Evolutionary conservation across 2,888 invertebrate species (phyloP), one percentile per base, ranked within the genome.

Genomic region (Synergus laeviventris): DNA sequence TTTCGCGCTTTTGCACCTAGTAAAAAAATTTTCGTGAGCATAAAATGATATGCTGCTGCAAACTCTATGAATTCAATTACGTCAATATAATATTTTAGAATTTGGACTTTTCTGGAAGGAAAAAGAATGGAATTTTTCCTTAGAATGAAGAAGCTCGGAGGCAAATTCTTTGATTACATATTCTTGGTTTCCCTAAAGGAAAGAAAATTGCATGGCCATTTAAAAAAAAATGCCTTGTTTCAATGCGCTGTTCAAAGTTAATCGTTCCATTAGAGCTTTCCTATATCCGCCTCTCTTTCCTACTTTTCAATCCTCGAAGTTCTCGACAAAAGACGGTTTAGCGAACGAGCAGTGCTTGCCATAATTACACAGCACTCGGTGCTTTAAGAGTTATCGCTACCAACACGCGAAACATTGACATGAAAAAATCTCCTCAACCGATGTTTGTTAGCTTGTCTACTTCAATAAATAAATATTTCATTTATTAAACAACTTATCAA

Each of bases 311-410:
- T 76, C 76, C 78, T 75, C 73, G 74, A 73, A 81, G 76, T 74
- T 76, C 77, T 54, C 74, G 61, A 77, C 77, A 59, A 74, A 39
- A 74, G 77, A 66, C 74, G 70, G 77, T 74, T 75, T 62, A 66
- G 59, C 5, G 74, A 76, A 75, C 49, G 77, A 77, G 77, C 21
- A 56, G 18, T 64, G 75, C 64, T 79, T 75, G 60, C 77, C 76
- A 78, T 81, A 81, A 81, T 81, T 81, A 77, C 76, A 77, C 73
- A 77, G 74, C 77, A 81, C 74, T 74, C 74, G 76, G 76, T 78
- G 79, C 76, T 78, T 24, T 36, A 74, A 5, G 78, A 76, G 73
- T 79, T 77, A 79, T 78, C 78, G 78, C 73, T 31, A 73, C 66
- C 75, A 66, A 77, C 77, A 79, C 74, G 79, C 79, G 61, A 81